These are phyloP conservation scores for Euzetes globulus DNA, from an alignment of 2,888 invertebrate species.

Conservation along the genomic window DNA sequence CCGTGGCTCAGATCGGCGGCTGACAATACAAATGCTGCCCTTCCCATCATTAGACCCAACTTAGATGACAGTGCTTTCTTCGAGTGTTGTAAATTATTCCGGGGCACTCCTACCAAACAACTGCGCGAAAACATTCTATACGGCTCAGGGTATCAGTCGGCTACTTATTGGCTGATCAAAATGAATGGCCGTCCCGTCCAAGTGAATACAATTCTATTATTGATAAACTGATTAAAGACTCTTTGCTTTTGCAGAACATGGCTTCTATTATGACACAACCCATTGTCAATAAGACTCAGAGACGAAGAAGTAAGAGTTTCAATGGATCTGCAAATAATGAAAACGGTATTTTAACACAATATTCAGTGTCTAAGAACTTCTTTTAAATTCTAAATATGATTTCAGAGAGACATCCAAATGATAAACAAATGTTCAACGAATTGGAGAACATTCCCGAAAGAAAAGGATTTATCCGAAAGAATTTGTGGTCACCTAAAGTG, in stretches of 20 bases:
- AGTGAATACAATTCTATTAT: neutral
- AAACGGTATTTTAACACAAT: too few species aligned
- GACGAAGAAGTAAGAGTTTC: neutral
- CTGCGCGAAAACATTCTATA: conserved; percentile 26
- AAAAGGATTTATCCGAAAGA: neutral
- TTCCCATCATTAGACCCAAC: neutral
- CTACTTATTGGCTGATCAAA: conserved; percentile 62
- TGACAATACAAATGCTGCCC: neutral
- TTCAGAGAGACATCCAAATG: too few species aligned
- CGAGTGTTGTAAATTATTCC: conserved; percentile 25
- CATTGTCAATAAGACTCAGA: neutral
- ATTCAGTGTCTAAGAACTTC: too few species aligned
- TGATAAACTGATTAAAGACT: too few species aligned
- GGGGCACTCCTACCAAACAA: neutral
- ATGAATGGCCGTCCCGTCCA: neutral
- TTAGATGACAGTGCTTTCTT: conserved; percentile 34
- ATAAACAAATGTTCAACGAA: neutral
- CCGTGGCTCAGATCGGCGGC: conserved; percentile 52
- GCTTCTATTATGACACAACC: too few species aligned
- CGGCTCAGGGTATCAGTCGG: conserved; percentile 58
- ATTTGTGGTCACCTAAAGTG: neutral
- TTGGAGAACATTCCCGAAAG: neutral
- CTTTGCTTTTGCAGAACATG: too few species aligned
- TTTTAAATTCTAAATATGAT: neutral
- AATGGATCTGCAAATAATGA: neutral